Conservation (phyloP, 2,797 vertebrate genomes). For the Naso thynnoides region DNA sequence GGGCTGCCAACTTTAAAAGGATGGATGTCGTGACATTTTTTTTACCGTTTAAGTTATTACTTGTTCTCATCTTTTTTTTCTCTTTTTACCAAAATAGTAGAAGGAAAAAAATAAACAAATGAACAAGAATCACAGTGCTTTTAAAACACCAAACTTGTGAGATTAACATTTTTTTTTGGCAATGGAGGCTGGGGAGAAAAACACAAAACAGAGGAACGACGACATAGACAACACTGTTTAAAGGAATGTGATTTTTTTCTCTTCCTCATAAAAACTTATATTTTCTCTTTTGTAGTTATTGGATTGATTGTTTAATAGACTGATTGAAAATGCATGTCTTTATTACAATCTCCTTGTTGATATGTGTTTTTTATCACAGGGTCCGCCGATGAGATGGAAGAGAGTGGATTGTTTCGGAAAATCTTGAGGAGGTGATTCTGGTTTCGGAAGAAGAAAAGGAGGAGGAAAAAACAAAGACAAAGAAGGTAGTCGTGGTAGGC, state of each 20-base stretch:
- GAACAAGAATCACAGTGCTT: constrained; percentile 90
- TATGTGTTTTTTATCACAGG: constrained; percentile 85
- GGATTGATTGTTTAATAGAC: constrained; percentile 84
- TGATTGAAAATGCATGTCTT: constrained; percentile 96
- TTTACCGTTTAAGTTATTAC: constrained; percentile 80
- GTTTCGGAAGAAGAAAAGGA: constrained; percentile 63
- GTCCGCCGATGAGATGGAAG: constrained; percentile 84
- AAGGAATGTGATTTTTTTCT: constrained; percentile 88
- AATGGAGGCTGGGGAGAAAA: constrained; percentile 87
- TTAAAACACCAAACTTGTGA: constrained; percentile 91
- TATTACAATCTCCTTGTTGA: constrained; percentile 94
- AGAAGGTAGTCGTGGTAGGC: constrained; percentile 20
- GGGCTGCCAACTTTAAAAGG: constrained; percentile 84
- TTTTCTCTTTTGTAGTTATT: constrained; percentile 87
- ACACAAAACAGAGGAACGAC: constrained; percentile 44
- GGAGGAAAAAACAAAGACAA: constrained; percentile 23
- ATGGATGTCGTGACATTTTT: constrained; percentile 90
- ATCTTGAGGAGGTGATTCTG: constrained; percentile 75
- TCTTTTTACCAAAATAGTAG: constrained; percentile 70
- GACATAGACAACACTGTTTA: constrained; percentile 62
- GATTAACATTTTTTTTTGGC: constrained; percentile 89
- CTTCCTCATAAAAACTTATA: constrained; percentile 64
- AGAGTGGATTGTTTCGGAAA: constrained; percentile 72
- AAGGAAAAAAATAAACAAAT: constrained; percentile 64
- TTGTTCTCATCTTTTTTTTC: constrained; percentile 70